Evolutionary conservation across 2,113 vertebrate species (phyloP), one percentile per base, ranked within the genome.

Genomic region (Paradisaea rubra): DNA sequence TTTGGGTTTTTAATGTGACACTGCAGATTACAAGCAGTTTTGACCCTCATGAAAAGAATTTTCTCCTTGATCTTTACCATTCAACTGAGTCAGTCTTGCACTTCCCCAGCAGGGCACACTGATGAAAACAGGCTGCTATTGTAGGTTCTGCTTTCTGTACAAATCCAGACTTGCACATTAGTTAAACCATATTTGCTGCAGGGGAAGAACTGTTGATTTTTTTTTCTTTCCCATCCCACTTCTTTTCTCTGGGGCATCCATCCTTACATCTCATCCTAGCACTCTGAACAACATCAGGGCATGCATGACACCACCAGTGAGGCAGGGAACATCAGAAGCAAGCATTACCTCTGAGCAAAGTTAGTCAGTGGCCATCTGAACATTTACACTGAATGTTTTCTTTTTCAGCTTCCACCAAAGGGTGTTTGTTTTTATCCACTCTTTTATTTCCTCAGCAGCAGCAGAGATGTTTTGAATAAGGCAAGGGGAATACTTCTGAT

Each of bases 391-490:
- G 66, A 87, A 31, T 81, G 50, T 86, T 96, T 91, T 85, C 42
- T 44, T 95, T 89, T 56, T 74, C 14, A 1, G 16, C 63, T 54
- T 81, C 87, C 90, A 77, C 65, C 61, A 85, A 81, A 74, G 77
- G 22, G 20, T 92, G 80, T 95, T 96, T 91, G 79, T 86, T 96
- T 96, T 92, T 28, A 57, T 88, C 81, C 49, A 52, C 69, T 91
- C 49, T 92, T 93, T 84, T 94, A 81, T 84, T 94, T 93, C 83
- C 76, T 93, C 94, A 57, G 94, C 92, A 96, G 87, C 88, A 89
- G 81, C 54, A 73, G 78, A 93, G 53, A 73, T 20, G 2, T 93
- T 95, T 96, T 84, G 88, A 86, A 64, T 92, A 68, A 91, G 59
- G 87, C 69, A 31, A 88, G 39, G 50, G 74, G 70, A 68, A 93